A percentile compares a stretch with the other conserved stretches of the same genome.
Conservation (phyloP, 2,113 vertebrate genomes). For the Cebidichthys violaceus region DNA sequence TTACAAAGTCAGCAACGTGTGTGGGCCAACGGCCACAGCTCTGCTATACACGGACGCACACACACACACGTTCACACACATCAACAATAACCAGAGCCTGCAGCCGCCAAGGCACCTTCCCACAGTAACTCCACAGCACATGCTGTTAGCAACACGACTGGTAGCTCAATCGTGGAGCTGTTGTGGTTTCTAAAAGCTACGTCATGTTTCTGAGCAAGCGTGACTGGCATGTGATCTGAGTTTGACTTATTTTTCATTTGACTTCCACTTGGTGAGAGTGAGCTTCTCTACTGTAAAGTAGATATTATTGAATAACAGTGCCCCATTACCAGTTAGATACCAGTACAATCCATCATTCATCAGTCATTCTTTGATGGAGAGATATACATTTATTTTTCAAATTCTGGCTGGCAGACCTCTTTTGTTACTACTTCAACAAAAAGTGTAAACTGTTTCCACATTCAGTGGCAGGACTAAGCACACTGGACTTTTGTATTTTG, state of each 20-base stretch:
- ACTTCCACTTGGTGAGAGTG: slow-evolving; percentile 11
- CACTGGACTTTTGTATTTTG: background rate
- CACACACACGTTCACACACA: slow-evolving; percentile 25
- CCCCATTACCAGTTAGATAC: background rate
- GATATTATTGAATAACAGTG: background rate
- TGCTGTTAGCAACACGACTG: slow-evolving; percentile 69
- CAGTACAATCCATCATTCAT: background rate
- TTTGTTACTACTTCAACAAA: background rate
- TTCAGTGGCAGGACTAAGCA: background rate
- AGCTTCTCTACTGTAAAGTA: background rate
- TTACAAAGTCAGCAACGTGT: slow-evolving; percentile 77
- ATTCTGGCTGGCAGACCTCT: background rate
- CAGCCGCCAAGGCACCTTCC: slow-evolving; percentile 73
- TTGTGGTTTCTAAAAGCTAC: slow-evolving; percentile 35
- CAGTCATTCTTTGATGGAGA: background rate
- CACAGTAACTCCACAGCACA: slow-evolving; percentile 71
- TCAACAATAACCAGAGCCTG: slow-evolving; percentile 48
- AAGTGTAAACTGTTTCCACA: background rate
- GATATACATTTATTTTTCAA: background rate
- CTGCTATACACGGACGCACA: slow-evolving; percentile 27
- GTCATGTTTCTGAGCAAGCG: slow-evolving; percentile 49
- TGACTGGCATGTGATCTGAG: slow-evolving; percentile 34
- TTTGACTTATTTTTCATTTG: slow-evolving; percentile 35
- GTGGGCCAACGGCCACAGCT: slow-evolving; percentile 70
- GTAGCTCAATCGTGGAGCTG: slow-evolving; percentile 70